phyloP scores from a whole-genome alignment of 2,113 vertebrate species.

The Alaudala cheleensis region DNA sequence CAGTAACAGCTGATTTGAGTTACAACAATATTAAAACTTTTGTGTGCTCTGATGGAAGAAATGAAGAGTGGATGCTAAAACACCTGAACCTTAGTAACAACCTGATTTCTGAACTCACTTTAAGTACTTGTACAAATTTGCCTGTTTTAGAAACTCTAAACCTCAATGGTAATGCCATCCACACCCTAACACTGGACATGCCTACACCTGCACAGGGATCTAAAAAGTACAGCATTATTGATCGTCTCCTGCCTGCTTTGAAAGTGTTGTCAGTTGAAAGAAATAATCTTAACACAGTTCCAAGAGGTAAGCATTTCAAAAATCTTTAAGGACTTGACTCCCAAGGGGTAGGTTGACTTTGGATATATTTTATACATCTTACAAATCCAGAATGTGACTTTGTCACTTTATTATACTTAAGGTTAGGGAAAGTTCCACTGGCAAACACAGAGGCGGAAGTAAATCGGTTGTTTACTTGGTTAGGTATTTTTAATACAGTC shows the following conservation, averaged over 20 bases:
- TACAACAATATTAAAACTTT: constrained; percentile 14
- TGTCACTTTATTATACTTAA: background rate
- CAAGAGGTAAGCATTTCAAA: constrained; percentile 79
- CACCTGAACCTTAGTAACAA: constrained; percentile 67
- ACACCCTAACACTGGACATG: background rate
- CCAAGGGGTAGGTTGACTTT: background rate
- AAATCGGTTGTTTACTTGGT: background rate
- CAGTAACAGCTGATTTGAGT: background rate
- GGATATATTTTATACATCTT: background rate
- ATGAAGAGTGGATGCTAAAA: constrained; percentile 28
- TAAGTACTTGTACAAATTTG: constrained; percentile 17
- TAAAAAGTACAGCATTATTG: background rate
- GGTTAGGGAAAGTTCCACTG: background rate
- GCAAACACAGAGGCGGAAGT: background rate
- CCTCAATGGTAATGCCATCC: constrained; percentile 46
- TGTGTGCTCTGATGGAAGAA: background rate
- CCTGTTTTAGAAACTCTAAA: constrained; percentile 60
- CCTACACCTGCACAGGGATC: background rate
- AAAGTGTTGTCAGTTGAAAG: constrained; percentile 75
- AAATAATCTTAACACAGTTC: constrained; percentile 79
- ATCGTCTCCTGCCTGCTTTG: constrained; percentile 3
- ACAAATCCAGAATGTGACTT: background rate
- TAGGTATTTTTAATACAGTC: background rate
- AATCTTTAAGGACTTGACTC: background rate
- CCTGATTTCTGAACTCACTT: constrained; percentile 35